These are phyloP conservation scores for Luperina testacea DNA, from an alignment of 2,888 invertebrate genomes.

Conservation along the genomic window DNA sequence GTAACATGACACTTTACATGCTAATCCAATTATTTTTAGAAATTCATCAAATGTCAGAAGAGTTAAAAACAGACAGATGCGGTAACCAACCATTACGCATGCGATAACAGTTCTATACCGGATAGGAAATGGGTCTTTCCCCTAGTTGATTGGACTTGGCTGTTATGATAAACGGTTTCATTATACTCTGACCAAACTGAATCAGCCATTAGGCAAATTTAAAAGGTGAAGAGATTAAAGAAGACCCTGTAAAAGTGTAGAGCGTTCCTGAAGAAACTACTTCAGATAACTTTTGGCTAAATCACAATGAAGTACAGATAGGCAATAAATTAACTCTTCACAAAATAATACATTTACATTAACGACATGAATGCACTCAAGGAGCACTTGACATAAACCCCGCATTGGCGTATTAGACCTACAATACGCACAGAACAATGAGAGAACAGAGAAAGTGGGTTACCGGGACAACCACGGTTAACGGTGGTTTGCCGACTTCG, in stretches of 20 bases:
- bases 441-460: conserved; percentile 68
- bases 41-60: background rate
- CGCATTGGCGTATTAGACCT: conserved; percentile 15
- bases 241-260: background rate
- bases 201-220: background rate
- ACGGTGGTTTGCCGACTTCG: conserved; percentile 59
- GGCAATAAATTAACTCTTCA: background rate
- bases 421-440: conserved; percentile 58
- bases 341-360: background rate
- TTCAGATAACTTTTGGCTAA: background rate
- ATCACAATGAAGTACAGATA: background rate
- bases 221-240: background rate
- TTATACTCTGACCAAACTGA: background rate
- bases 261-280: background rate
- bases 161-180: conserved; percentile 7
- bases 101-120: background rate
- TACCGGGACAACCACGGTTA: conserved; percentile 64
- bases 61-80: background rate
- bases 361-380: background rate
- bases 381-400: conserved; percentile 32
- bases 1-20: background rate
- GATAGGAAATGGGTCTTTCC: conserved; percentile 16
- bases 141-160: background rate
- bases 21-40: background rate
- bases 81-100: background rate